Base-by-base conservation (phyloP, 2,113 vertebrate genomes). In the Nettapus auritus region DNA sequence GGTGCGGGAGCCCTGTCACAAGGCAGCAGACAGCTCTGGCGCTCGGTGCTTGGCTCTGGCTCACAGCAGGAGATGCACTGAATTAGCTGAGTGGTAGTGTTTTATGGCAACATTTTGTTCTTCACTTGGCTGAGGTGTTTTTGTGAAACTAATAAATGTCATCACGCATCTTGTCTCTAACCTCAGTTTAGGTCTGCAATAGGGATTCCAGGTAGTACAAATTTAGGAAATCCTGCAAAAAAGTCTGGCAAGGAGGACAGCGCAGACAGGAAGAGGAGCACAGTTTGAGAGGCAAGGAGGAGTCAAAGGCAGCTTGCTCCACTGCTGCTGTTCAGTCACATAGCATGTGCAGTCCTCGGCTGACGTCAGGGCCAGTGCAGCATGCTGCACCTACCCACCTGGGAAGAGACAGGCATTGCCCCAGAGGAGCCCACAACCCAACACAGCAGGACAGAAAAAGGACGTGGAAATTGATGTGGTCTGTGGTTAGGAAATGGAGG, bases 331-430 rank as follows among this genome's bases (percentile, higher is more conserved):
- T 42, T 83, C 40, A 1, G 8, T 81, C 50, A 31, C 42, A 9
- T 17, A 68, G 83, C 42, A 67, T 0, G 0, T 60, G 21, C 1
- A 1, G 38, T 66, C 34, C 62, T 83, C 48, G 36, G 59, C n/a
- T 0, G 0, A 62, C 5, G 3, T 23, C 36, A 20, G 68, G 38
- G 62, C 68, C 0, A 0, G 21, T 23, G 52, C 5, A 1, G 48
- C 2, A 0, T 1, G 22, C 57, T 75, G 38, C 38, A 25, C 48
- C 46, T 64, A 23, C 48, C 40, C 60, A 23, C 38, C 53, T 40
- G 23, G 59, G 59, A 44, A 77, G 33, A 76, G 78, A 34, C 16
- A 48, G 22, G 19, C 1, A 0, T 73, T 50, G 19, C 21, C 20
- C 82, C 28, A 7, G 10, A 13, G 36, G 62, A 77, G 46, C 66